Evolutionary conservation across 2,113 vertebrate species (phyloP).

Genomic region (Cairina moschata): DNA sequence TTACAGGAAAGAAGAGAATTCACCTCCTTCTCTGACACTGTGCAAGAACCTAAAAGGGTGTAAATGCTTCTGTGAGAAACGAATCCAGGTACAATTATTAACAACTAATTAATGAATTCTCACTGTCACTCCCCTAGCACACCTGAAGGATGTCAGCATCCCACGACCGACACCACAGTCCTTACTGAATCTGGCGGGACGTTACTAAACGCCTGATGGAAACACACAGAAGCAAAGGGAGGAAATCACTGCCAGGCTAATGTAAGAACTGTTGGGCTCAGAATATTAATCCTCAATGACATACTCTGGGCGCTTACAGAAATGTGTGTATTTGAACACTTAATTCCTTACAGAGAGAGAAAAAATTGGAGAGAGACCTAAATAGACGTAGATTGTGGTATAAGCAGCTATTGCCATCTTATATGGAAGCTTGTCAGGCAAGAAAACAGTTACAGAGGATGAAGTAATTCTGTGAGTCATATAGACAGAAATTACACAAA

Average conservation of each 20-base stretch:
- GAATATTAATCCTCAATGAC: background rate
- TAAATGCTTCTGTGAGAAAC: background rate
- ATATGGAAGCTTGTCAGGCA: background rate
- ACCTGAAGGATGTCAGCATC: background rate
- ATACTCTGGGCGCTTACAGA: background rate
- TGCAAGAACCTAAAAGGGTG: background rate
- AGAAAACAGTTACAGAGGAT: background rate
- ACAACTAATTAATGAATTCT: background rate
- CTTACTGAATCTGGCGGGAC: too few species aligned
- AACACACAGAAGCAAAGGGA: background rate
- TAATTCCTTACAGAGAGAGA: background rate
- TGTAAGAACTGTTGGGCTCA: background rate
- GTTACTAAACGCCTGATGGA: background rate
- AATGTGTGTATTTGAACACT: background rate
- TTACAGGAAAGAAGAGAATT: background rate
- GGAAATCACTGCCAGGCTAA: background rate
- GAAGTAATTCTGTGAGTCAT: constrained; percentile 21
- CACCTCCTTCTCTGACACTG: background rate
- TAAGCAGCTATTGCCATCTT: background rate
- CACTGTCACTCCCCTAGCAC: background rate
- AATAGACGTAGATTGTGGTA: background rate
- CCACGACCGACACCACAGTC: background rate
- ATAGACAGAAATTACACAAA: background rate
- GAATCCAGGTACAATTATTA: background rate
- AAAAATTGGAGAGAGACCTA: background rate